Percentiles rank a stretch among this genome's conserved stretches.
phyloP scores from a whole-genome alignment of 2,888 invertebrate species.

The Dynastes grantii region DNA sequence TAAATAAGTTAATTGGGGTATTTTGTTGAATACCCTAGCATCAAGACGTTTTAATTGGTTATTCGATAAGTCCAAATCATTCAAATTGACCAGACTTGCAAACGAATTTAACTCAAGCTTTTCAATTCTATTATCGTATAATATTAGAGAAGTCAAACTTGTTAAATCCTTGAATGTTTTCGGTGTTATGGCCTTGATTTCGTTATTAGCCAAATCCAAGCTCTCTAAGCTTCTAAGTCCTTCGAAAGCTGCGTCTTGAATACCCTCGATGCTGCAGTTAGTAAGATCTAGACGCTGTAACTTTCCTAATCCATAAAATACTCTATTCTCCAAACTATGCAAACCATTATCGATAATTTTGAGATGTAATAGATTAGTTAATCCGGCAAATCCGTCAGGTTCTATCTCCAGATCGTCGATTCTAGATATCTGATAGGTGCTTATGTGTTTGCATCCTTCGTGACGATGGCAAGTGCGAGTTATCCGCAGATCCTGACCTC shows the following conservation, averaged over 20 bases:
- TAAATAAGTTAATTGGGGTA: conserved; percentile 53
- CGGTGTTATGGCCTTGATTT: conserved; percentile 52
- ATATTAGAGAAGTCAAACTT: conserved; percentile 55
- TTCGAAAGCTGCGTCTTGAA: conserved; percentile 55
- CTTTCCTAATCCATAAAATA: conserved; percentile 54
- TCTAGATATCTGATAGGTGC: conserved; percentile 54
- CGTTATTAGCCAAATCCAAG: conserved; percentile 57
- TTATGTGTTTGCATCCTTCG: conserved; percentile 52
- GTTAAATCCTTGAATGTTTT: conserved; percentile 51
- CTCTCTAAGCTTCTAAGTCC: conserved; percentile 54
- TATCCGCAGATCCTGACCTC: conserved; percentile 48
- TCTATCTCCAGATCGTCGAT: conserved; percentile 52
- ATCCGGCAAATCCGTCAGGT: conserved; percentile 52
- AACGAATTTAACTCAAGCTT: conserved; percentile 54
- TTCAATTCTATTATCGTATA: conserved; percentile 57
- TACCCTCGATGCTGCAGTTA: conserved; percentile 54
- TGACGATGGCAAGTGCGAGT: conserved; percentile 49
- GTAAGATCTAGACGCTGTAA: conserved; percentile 55
- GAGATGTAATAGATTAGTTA: conserved; percentile 53
- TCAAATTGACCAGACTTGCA: conserved; percentile 53
- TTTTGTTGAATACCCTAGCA: conserved; percentile 53
- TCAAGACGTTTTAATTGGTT: conserved; percentile 54
- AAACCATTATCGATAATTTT: conserved; percentile 56
- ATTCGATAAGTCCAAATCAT: conserved; percentile 55
- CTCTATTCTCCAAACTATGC: conserved; percentile 48